Evolutionary conservation across 2,797 vertebrate genomes (phyloP).

Genomic region (Uromys caudimaculatus): DNA sequence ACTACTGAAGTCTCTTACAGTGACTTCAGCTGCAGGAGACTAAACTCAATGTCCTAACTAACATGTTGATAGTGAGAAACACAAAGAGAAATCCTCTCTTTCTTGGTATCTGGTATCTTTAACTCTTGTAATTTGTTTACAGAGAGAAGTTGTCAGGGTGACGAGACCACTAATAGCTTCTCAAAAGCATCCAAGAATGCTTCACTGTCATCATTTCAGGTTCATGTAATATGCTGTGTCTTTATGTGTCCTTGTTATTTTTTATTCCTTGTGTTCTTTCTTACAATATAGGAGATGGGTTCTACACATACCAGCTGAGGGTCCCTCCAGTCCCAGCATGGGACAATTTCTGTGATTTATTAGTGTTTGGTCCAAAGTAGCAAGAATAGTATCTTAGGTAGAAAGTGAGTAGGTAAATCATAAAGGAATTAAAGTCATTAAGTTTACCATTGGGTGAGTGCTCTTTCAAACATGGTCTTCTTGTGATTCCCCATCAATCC

Average conservation of each 20-base stretch:
- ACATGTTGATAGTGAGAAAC: neutral
- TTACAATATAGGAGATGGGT: neutral
- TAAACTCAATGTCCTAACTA: neutral
- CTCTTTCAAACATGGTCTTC: accelerated
- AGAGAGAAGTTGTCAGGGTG: neutral
- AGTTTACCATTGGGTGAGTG: neutral
- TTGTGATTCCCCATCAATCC: neutral
- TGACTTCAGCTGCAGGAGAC: neutral
- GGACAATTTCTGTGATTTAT: neutral
- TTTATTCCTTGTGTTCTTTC: neutral
- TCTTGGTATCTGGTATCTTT: neutral
- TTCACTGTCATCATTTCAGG: neutral
- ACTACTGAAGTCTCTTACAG: neutral
- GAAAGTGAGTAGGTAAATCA: neutral
- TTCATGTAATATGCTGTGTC: neutral
- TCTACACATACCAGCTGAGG: neutral
- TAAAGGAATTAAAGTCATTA: neutral
- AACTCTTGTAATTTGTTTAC: neutral
- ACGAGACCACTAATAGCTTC: neutral
- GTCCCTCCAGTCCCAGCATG: neutral
- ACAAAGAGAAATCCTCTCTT: neutral
- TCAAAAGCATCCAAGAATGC: neutral
- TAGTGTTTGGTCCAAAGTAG: neutral
- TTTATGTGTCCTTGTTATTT: neutral
- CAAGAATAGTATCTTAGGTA: neutral